phyloP scores from a whole-genome alignment of 1,140 invertebrate genomes.

The Ditylenchus dipsaci region DNA sequence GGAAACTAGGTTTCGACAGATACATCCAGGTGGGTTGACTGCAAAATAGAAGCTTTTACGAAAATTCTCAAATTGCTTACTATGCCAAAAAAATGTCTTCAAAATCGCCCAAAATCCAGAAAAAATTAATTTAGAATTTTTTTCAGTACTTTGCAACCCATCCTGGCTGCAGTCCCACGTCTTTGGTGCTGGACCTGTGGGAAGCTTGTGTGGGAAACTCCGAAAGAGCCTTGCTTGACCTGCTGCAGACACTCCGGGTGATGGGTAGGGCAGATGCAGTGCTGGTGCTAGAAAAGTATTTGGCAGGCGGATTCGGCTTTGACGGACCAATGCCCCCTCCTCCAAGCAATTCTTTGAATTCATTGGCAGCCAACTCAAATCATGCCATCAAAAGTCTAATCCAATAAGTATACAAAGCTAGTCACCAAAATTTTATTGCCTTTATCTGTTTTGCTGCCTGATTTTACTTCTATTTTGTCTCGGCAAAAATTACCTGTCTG shows the following conservation, averaged over 20 bases:
- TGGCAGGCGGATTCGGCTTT: slow-evolving; percentile 5
- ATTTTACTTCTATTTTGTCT: too few relatives aligned
- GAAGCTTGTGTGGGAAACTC: slow-evolving; percentile 41
- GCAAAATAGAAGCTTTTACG: background rate
- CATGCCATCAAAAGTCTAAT: background rate
- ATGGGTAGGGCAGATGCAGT: slow-evolving; percentile 52
- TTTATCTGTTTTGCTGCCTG: too few relatives aligned
- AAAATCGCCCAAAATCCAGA: background rate
- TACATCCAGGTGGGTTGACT: slow-evolving; percentile 43
- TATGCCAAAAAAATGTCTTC: background rate
- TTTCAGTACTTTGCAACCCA: slow-evolving; percentile 52
- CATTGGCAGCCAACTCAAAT: background rate
- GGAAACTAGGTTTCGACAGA: slow-evolving; percentile 48
- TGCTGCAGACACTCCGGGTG: slow-evolving; percentile 53
- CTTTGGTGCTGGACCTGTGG: slow-evolving; percentile 51
- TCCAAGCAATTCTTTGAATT: background rate
- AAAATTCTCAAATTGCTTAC: too few relatives aligned
- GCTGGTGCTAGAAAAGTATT: slow-evolving; percentile 37
- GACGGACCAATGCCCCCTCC: background rate
- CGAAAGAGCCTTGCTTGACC: slow-evolving; percentile 47
- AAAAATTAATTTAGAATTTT: background rate
- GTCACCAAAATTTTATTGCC: too few relatives aligned
- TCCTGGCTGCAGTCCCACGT: slow-evolving; percentile 47
- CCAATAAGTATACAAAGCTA: too few relatives aligned
- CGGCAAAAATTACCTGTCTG: too few relatives aligned